phyloP scores from a whole-genome alignment of 2,797 vertebrate species.

The Sebastiscus tertius region DNA sequence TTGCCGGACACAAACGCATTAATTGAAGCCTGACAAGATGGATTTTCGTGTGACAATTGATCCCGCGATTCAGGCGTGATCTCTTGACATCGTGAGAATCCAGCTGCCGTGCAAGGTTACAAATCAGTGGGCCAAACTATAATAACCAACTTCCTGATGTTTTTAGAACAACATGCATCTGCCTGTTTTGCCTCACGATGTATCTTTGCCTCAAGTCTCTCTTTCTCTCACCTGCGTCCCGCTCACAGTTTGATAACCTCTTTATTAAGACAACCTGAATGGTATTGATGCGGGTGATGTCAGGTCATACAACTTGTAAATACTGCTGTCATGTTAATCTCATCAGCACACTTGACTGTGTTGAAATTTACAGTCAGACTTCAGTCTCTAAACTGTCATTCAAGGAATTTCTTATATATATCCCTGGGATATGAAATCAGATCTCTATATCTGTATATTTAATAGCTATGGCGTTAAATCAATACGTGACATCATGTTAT shows the following conservation, averaged over 20 bases:
- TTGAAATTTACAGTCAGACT: neutral
- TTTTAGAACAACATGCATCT: no score
- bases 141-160: neutral
- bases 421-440: neutral
- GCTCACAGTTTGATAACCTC: neutral
- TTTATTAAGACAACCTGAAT: neutral
- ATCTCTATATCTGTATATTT: neutral
- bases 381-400: neutral
- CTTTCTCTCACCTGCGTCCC: neutral
- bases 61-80: fast-evolving
- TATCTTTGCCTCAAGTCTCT: neutral
- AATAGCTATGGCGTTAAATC: conserved; percentile 7
- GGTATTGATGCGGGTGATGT: neutral
- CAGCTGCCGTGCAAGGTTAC: neutral
- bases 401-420: neutral
- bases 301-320: neutral
- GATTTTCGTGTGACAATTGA: no score
- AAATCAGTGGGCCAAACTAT: neutral
- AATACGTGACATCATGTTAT: neutral
- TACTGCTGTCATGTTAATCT: neutral
- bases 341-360: neutral
- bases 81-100: no score
- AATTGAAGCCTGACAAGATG: no score
- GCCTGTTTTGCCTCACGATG: no score
- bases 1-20: no score